Conservation (phyloP, 2,797 vertebrate genomes). For the Sternotherus odoratus region DNA sequence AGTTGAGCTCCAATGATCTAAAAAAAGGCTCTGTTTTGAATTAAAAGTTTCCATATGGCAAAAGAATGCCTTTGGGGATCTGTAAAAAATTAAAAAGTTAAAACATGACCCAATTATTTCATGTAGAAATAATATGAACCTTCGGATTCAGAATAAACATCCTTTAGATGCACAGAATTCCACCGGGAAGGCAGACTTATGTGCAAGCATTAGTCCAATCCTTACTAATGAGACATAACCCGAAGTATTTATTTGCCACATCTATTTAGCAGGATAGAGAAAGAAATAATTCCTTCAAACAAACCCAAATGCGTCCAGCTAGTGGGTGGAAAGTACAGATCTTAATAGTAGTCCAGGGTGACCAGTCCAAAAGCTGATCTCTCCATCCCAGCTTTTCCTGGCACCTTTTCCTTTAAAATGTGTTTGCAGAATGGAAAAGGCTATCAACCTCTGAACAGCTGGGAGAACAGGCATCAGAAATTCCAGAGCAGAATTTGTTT, state of each 20-base stretch:
- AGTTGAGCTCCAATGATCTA: background rate
- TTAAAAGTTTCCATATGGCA: background rate
- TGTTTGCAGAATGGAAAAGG: background rate
- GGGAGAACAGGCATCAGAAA: background rate
- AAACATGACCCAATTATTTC: background rate
- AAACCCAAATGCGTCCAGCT: background rate
- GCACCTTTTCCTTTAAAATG: background rate
- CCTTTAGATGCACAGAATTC: background rate
- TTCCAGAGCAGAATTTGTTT: background rate
- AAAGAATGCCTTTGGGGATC: background rate
- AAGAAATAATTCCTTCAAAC: slow-evolving; percentile 12
- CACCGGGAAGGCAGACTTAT: background rate
- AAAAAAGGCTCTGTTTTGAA: background rate
- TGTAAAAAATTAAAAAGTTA: background rate
- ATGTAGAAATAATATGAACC: background rate
- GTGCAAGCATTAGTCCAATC: background rate
- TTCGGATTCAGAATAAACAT: background rate
- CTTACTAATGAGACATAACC: background rate
- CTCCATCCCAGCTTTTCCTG: background rate
- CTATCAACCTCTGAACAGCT: slow-evolving; percentile 1
- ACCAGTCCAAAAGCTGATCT: background rate
- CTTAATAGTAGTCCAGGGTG: background rate
- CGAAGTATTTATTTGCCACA: background rate
- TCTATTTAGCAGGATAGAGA: background rate
- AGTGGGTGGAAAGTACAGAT: background rate